Conservation (phyloP, 2,113 vertebrate species). For the Mesocricetus auratus region DNA sequence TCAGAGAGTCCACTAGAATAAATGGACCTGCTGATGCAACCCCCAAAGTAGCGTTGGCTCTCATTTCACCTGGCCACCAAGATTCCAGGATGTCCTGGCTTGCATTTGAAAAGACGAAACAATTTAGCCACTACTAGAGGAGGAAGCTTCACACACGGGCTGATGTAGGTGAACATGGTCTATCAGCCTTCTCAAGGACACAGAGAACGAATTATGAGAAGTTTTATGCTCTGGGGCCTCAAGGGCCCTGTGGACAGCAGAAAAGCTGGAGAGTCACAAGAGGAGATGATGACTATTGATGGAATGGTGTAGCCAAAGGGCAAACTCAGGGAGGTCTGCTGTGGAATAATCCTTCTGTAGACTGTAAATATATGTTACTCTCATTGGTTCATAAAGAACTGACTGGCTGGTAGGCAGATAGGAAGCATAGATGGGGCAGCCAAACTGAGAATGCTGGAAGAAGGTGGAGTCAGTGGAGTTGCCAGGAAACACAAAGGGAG, state of each 20-base stretch:
- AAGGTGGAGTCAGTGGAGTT: background rate
- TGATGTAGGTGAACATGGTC: background rate
- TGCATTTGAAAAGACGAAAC: background rate
- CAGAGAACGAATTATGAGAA: background rate
- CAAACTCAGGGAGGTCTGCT: background rate
- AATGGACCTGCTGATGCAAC: background rate
- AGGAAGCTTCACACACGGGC: background rate
- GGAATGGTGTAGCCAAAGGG: background rate
- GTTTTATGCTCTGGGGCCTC: background rate
- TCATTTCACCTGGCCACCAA: background rate
- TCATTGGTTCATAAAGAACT: background rate
- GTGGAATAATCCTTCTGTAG: background rate
- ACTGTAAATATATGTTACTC: background rate
- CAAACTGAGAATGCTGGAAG: background rate
- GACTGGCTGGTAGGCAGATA: background rate
- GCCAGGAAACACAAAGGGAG: background rate
- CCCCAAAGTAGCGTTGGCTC: background rate
- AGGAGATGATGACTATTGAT: fast-evolving
- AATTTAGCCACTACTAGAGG: background rate
- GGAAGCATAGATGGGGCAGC: background rate
- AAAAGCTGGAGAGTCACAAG: background rate
- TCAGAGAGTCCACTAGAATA: background rate
- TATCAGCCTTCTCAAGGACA: background rate
- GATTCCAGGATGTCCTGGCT: background rate
- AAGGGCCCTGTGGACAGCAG: background rate